Conservation (phyloP, 2,113 vertebrate species). For the Gopherus evgoodei region DNA sequence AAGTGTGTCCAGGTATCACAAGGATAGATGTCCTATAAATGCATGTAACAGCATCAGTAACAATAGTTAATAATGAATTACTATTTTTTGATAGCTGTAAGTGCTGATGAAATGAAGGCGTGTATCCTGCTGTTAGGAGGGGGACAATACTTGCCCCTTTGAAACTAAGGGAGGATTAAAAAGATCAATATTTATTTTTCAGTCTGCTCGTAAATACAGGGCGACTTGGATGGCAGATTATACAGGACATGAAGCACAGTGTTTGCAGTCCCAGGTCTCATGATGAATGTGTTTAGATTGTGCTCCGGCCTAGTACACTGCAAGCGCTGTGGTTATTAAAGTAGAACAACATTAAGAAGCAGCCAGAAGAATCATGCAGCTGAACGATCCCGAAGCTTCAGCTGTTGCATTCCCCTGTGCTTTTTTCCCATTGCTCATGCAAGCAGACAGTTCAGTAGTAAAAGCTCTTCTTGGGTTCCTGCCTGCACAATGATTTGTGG, state of each 20-base stretch:
- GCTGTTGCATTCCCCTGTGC: not conserved
- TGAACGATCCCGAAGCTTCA: not conserved
- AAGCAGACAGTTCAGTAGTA: not conserved
- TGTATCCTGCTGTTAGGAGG: not conserved
- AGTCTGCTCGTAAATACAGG: not conserved
- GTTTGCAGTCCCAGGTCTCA: not conserved
- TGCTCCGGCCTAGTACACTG: not conserved
- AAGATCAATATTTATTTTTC: not conserved
- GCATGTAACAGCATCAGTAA: not conserved
- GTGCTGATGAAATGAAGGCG: not conserved
- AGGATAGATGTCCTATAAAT: not conserved
- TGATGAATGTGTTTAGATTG: not conserved
- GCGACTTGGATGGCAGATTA: not conserved
- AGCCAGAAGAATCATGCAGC: not conserved
- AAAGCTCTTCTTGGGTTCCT: not conserved
- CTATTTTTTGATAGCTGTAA: not conserved
- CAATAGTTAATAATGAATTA: not conserved
- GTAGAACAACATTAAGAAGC: not conserved
- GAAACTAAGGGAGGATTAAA: not conserved
- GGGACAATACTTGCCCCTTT: not conserved
- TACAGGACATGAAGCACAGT: not conserved
- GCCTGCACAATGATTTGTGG: not conserved
- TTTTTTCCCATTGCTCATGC: not conserved
- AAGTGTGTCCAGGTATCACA: not conserved
- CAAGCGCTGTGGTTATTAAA: not conserved